Evolutionary conservation across 2,797 vertebrate species (phyloP), one percentile per base, ranked within the genome.

Genomic region (Phyllotis vaccarum): DNA sequence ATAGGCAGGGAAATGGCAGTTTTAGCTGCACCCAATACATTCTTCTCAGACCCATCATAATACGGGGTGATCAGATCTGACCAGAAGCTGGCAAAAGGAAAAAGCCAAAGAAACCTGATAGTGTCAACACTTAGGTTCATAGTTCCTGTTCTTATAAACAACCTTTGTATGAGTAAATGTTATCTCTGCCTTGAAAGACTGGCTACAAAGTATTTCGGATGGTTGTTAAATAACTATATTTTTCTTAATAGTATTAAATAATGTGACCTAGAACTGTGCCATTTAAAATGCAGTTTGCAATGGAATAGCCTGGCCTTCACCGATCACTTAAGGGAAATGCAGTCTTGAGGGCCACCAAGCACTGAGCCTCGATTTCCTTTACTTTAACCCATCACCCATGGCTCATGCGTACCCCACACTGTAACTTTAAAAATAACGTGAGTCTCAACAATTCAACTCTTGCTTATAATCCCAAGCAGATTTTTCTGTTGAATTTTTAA

Each of bases 401-500:
- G 56, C 29, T 89, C 10, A 72, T 5, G 3, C 3, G 24, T 37
- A 74, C 70, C 46, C 12, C 43, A 34, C 34, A 11, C 5, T 12
- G 24, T 46, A 82, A 21, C 66, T 76, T 94, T 11, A 74, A n/a
- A 75, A 46, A 52, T 24, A 79, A 64, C 12, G 43, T 3, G 27
- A 56, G 29, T 58, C 19, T 76, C 43, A 60, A 86, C 62, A 72
- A 56, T 29, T 86, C 8, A 49, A 29, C 40, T 75, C 56, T 92
- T 68, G 43, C 27, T 89, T 81, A 62, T 31, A 81, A 1, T 5
- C 40, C 88, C 75, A 49, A 6, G 52, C 22, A 79, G 34, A 22
- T 58, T 82, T 95, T 64, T 58, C 90, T 79, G 58, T 58, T 78
- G 68, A 92, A 46, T 64, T 43, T 89, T 62, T 81, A 21, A 86